Evolutionary conservation across 2,797 vertebrate genomes (phyloP).

Genomic region (Chelonia mydas): DNA sequence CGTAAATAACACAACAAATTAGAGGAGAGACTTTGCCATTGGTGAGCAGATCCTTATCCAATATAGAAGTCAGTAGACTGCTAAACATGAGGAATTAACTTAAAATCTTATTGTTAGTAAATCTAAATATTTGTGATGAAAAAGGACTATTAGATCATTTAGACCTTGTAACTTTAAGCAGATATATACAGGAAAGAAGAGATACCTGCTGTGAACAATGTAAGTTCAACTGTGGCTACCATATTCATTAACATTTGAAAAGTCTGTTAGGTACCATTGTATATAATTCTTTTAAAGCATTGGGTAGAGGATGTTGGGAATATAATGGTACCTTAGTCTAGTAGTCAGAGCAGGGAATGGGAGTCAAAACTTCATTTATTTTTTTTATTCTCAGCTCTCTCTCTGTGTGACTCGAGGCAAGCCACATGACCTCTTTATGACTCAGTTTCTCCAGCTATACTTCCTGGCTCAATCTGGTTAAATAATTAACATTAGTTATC

Average conservation of each 20-base stretch:
- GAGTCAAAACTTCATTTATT: not conserved
- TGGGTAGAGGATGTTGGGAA: not conserved
- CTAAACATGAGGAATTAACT: not conserved
- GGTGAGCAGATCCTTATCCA: not conserved
- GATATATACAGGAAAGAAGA: not conserved
- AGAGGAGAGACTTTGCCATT: not conserved
- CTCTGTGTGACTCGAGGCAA: not conserved
- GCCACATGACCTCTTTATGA: not conserved
- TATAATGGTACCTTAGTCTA: not conserved
- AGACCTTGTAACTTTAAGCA: not conserved
- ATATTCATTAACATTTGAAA: not conserved
- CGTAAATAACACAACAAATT: not conserved
- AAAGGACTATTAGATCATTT: not conserved
- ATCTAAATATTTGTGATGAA: not conserved
- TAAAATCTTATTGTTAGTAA: not conserved
- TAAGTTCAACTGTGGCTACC: not conserved
- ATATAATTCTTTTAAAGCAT: not conserved
- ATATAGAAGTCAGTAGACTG: fast-evolving
- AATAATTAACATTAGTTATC: not conserved
- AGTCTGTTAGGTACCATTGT: not conserved
- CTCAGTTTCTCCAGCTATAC: not conserved
- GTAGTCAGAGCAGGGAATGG: not conserved
- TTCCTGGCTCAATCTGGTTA: not conserved
- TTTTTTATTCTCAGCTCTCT: not conserved
- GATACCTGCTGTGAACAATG: not conserved